A percentile compares a stretch with the other conserved stretches of the same genome.
Conservation (phyloP, 2,797 vertebrate genomes). For the Streptopelia turtur region DNA sequence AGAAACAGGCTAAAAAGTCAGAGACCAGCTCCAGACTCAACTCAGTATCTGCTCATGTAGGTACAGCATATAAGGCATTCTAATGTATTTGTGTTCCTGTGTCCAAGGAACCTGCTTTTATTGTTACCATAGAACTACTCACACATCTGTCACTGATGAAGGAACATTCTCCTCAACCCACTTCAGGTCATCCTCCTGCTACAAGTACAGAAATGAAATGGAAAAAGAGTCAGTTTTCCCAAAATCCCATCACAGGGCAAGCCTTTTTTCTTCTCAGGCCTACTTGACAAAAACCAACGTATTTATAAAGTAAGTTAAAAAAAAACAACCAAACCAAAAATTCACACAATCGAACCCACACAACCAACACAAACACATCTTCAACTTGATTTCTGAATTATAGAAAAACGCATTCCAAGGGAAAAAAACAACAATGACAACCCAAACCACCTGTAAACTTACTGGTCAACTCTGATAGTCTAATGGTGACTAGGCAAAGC, state of each 20-base stretch:
- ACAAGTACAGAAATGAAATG: constrained; percentile 28
- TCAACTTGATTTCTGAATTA: background rate
- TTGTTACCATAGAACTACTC: constrained; percentile 75
- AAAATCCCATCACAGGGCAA: background rate
- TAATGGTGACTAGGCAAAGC: background rate
- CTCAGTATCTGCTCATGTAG: background rate
- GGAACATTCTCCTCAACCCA: constrained; percentile 98
- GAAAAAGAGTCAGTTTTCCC: constrained; percentile 8
- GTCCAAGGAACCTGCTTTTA: background rate
- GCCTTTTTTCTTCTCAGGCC: background rate
- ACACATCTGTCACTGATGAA: constrained; percentile 95
- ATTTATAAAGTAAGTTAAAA: background rate
- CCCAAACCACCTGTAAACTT: background rate
- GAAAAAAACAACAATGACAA: background rate
- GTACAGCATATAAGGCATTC: background rate
- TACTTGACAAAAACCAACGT: background rate
- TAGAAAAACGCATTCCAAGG: background rate
- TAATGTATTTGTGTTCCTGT: background rate
- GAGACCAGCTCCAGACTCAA: background rate
- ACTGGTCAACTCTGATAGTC: background rate
- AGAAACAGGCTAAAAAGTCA: background rate
- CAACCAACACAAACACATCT: background rate
- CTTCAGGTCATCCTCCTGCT: constrained; percentile 94
- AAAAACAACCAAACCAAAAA: background rate
- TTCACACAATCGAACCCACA: too few species aligned